Evolutionary conservation across 2,797 vertebrate species (phyloP), one percentile per base, ranked within the genome.

Genomic region (Luscinia megarhynchos): DNA sequence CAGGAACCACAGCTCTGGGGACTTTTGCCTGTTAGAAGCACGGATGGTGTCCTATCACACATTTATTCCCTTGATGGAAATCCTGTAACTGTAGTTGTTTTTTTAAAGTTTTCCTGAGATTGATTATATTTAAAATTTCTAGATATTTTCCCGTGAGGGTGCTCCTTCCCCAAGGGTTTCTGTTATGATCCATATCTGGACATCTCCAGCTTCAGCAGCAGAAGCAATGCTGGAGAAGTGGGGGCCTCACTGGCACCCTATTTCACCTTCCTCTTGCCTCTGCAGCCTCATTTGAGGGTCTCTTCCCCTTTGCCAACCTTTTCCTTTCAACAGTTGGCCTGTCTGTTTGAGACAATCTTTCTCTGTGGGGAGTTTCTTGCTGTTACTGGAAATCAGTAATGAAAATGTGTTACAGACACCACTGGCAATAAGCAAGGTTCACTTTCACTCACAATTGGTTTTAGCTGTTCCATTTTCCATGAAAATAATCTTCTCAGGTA

Each of bases 231-330:
- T 59, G 36, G 24, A 66, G 43, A 50, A 72, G 16, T 21, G 1
- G 0, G 7, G 12, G 2, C 10, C 24, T 30, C 12, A 1, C 5
- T 53, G 50, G 13, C 16, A 16, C 9, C 4, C 22, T 30, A 36
- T 8, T 12, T 84, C 23, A 32, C 13, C 14, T 20, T 64, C 14
- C n/a, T 40, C 32, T 61, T 9, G 2, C 20, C 73, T 21, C n/a
- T 2, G 0, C 2, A 13, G 12, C 18, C 32, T 61, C 4, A 0
- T 19, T 9, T 3, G 2, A 74, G 27, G 15, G 26, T 21, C 5
- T 55, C 40, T 69, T 36, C 23, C 6, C 3, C 15, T 66, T 77
- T 63, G 12, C n/a, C 27, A 74, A 15, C 16, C 5, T 75, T 75
- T n/a, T 55, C 63, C 11, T 27, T 89, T 59, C 24, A 63, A 2